These are phyloP conservation scores for Aspidiotus destructor DNA, from an alignment of 2,888 invertebrate species.

Conservation along the genomic window DNA sequence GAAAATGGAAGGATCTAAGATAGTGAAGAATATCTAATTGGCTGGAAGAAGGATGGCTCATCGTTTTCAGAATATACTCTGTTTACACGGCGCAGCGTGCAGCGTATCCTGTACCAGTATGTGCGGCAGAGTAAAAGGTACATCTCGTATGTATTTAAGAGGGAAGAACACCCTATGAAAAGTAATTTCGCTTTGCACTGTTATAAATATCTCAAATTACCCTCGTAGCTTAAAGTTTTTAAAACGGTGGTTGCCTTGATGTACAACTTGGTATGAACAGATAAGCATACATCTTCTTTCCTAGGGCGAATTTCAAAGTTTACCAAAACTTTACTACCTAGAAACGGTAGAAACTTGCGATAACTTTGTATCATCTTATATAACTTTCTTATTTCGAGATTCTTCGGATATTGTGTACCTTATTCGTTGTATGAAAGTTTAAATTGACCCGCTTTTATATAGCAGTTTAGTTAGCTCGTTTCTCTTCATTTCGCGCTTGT, in stretches of 20 bases:
- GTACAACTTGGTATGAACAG: slow-evolving; percentile 27
- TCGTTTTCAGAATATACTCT: slow-evolving; percentile 12
- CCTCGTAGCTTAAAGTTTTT: slow-evolving; percentile 25
- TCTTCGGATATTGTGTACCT: slow-evolving; percentile 26
- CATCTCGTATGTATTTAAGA: neutral
- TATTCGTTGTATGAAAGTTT: slow-evolving; percentile 30
- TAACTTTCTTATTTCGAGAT: slow-evolving; percentile 30
- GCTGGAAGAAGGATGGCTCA: slow-evolving; percentile 10
- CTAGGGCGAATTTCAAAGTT: slow-evolving; percentile 30
- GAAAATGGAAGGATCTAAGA: slow-evolving; percentile 27
- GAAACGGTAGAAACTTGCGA: slow-evolving; percentile 19
- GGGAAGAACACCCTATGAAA: slow-evolving; percentile 5
- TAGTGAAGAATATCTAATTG: slow-evolving; percentile 17
- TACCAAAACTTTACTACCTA: slow-evolving; percentile 29
- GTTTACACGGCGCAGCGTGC: slow-evolving; percentile 3
- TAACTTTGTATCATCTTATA: slow-evolving; percentile 28
- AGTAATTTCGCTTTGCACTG: slow-evolving; percentile 29
- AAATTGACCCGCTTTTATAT: slow-evolving; percentile 32
- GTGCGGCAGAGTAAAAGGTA: neutral
- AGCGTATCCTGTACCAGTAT: neutral
- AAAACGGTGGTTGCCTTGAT: slow-evolving; percentile 22
- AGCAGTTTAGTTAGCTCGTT: slow-evolving; percentile 30
- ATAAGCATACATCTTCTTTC: slow-evolving; percentile 30
- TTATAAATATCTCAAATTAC: slow-evolving; percentile 31
- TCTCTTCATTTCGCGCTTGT: slow-evolving; percentile 25